Evolutionary conservation across 2,113 vertebrate genomes (phyloP).

Genomic region (Probosciger aterrimus): DNA sequence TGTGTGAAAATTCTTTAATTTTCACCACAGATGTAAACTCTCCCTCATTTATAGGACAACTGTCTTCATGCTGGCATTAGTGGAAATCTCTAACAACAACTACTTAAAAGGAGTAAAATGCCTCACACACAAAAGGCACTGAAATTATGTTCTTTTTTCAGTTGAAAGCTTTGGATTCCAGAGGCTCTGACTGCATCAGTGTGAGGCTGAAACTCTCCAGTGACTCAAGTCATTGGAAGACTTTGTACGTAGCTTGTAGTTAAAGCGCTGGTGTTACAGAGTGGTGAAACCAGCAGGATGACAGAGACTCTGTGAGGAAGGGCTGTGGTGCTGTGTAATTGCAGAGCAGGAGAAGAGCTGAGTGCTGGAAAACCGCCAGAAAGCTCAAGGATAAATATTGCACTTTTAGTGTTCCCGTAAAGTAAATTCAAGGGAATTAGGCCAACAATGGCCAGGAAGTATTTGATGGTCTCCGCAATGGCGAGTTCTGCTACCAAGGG

Average conservation of each 20-base stretch:
- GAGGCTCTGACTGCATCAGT: background rate
- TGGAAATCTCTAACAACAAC: background rate
- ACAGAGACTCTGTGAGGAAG: background rate
- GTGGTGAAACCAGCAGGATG: background rate
- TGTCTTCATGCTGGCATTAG: background rate
- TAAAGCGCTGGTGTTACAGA: background rate
- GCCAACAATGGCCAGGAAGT: background rate
- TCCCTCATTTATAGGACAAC: background rate
- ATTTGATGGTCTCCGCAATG: background rate
- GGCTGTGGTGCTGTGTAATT: background rate
- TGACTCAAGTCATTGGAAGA: background rate
- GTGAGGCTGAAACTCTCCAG: conserved; percentile 26
- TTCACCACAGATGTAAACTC: background rate
- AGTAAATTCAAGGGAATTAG: background rate
- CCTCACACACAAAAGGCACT: background rate
- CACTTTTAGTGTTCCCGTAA: background rate
- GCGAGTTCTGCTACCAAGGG: background rate
- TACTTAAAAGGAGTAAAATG: background rate
- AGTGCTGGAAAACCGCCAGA: background rate
- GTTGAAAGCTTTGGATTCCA: background rate
- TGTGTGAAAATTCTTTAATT: background rate
- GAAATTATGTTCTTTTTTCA: background rate
- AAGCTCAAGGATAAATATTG: background rate
- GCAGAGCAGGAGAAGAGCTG: background rate
- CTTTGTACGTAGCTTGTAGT: background rate